These are phyloP conservation scores for Berghia stephanieae DNA, from an alignment of 1,140 invertebrate genomes.

Conservation along the genomic window DNA sequence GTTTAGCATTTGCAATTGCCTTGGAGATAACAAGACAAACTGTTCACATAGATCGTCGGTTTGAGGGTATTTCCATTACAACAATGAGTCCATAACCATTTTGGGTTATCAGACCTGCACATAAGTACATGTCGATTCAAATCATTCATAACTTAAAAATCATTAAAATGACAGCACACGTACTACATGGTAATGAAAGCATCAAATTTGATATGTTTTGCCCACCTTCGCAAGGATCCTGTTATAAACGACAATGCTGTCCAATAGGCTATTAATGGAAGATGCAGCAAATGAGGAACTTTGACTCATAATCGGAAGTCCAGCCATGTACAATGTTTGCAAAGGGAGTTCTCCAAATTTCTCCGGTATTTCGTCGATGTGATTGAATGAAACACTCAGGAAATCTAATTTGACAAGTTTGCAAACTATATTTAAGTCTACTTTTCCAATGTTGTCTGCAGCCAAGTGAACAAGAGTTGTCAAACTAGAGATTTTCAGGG, in stretches of 20 bases:
- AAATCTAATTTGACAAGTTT: constrained; percentile 38
- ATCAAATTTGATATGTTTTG: not conserved
- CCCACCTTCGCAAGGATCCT: constrained; percentile 11
- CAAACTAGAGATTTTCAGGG: constrained; percentile 36
- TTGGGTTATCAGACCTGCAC: too few species aligned
- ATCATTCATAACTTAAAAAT: not conserved
- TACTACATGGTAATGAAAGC: not conserved
- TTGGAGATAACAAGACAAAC: not conserved
- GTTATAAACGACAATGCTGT: constrained; percentile 24
- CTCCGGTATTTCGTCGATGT: constrained; percentile 32
- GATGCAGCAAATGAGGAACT: not conserved
- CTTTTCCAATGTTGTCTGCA: constrained; percentile 50
- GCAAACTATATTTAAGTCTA: constrained; percentile 37
- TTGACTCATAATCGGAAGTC: constrained; percentile 32
- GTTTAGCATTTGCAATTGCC: too few species aligned
- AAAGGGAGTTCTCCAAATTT: constrained; percentile 18
- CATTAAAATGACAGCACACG: too few species aligned
- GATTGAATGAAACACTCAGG: constrained; percentile 39
- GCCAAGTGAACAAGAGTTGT: constrained; percentile 37
- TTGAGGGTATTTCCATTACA: too few species aligned
- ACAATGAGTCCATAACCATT: too few species aligned
- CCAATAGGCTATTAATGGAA: not conserved
- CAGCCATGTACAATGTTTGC: constrained; percentile 42
- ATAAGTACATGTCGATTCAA: too few species aligned
- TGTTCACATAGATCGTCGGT: not conserved